Conservation (phyloP, 2,113 vertebrate species). For the Pseudopipra pipra region DNA sequence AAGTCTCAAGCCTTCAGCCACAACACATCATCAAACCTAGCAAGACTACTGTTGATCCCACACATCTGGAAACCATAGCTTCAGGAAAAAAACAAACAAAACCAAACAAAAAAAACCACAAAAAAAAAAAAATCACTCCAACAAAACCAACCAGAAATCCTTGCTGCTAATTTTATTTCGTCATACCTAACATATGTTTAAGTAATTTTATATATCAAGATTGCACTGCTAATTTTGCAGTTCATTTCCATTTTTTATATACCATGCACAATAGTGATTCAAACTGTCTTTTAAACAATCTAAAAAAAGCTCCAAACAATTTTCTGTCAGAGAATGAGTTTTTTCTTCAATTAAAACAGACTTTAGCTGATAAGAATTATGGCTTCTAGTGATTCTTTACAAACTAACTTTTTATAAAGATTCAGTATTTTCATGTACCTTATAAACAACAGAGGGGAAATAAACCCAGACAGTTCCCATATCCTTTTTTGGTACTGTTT, state of each 20-base stretch:
- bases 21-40: neutral
- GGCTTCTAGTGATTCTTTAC: neutral
- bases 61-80: neutral
- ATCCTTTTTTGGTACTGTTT: neutral
- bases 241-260: neutral
- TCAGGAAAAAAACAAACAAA: neutral
- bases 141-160: neutral
- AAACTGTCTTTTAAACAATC: neutral
- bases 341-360: neutral
- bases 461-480: neutral
- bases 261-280: neutral
- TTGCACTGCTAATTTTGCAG: neutral
- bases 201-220: neutral
- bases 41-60: neutral
- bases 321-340: neutral
- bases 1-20: neutral
- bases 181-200: neutral
- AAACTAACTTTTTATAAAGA: neutral
- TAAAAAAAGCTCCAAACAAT: accelerated
- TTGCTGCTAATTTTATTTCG: neutral
- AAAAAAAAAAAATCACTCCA: neutral
- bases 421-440: neutral
- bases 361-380: neutral
- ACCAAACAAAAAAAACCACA: neutral
- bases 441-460: neutral